Conservation (phyloP, 2,888 invertebrate genomes). For the Apotomis capreana region DNA sequence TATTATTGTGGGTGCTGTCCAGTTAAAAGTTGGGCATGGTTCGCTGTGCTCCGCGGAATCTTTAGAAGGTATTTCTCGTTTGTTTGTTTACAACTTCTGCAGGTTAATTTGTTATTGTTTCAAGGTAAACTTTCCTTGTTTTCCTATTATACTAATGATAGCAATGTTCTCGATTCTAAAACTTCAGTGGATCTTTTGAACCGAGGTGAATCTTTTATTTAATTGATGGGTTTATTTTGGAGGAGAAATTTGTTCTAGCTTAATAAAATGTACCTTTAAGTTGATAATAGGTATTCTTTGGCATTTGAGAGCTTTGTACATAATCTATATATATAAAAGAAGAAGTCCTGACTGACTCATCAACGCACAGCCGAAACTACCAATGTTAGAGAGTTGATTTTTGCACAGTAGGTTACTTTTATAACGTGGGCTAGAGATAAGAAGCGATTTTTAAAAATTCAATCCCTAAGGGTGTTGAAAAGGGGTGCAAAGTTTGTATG, state of each 20-base stretch:
- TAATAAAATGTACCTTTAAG: not conserved
- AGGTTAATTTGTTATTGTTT: constrained; percentile 41
- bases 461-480: too few relatives aligned
- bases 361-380: too few relatives aligned
- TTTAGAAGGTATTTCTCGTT: constrained; percentile 38
- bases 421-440: too few relatives aligned
- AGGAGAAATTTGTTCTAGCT: not conserved
- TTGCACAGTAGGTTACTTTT: too few relatives aligned
- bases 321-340: too few relatives aligned
- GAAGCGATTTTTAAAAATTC: too few relatives aligned
- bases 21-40: constrained; percentile 34
- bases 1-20: constrained; percentile 26
- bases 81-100: constrained; percentile 36
- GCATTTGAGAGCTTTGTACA: too few relatives aligned
- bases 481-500: too few relatives aligned
- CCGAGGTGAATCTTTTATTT: constrained; percentile 1
- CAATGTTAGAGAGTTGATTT: too few relatives aligned
- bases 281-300: too few relatives aligned
- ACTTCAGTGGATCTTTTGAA: constrained; percentile 17
- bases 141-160: constrained; percentile 40
- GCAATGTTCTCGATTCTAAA: constrained; percentile 17
- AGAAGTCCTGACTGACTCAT: too few relatives aligned
- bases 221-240: constrained; percentile 1
- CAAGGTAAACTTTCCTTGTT: constrained; percentile 32
- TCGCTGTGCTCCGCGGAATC: constrained; percentile 27